These are phyloP conservation scores for Leucania comma DNA, from an alignment of 2,888 invertebrate species.

Conservation along the genomic window DNA sequence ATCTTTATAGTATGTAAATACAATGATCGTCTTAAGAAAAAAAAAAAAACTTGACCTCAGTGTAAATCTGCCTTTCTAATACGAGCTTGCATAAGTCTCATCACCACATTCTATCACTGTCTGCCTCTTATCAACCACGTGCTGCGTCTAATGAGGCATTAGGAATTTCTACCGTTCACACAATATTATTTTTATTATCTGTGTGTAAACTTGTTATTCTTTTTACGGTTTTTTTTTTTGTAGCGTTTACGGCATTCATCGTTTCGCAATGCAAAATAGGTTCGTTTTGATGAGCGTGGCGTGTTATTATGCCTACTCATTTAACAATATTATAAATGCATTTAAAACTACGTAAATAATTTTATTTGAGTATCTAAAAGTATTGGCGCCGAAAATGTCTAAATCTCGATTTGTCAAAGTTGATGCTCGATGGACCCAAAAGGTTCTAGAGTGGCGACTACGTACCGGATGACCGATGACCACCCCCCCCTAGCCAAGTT, in stretches of 20 bases:
- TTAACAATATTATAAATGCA: background rate
- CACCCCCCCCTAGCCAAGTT: too few species aligned
- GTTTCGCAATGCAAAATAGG: conserved; percentile 19
- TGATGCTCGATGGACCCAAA: too few species aligned
- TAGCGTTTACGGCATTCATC: conserved; percentile 4
- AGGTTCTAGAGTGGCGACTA: too few species aligned
- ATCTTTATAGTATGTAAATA: conserved; percentile 15
- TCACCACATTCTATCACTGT: conserved; percentile 39
- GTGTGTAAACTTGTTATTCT: conserved; percentile 15
- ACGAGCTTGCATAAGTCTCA: conserved; percentile 59
- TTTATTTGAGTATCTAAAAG: conserved; percentile 22
- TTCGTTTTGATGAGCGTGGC: conserved; percentile 1
- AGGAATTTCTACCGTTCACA: conserved; percentile 39
- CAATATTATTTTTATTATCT: conserved; percentile 21
- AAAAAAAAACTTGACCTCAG: conserved; percentile 55
- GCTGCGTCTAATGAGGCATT: conserved; percentile 40
- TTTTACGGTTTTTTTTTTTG: conserved; percentile 5
- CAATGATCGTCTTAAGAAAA: conserved; percentile 29
- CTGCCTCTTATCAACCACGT: conserved; percentile 42
- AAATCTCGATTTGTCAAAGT: too few species aligned
- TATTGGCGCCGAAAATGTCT: conserved; percentile 13
- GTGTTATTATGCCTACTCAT: conserved; percentile 4
- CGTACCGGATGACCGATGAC: too few species aligned
- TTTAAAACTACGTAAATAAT: conserved; percentile 8
- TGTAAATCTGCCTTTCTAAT: conserved; percentile 64